Percentiles rank a stretch among this genome's conserved stretches.
These are phyloP conservation scores for Zaprionus capensis DNA, from an alignment of 1,140 invertebrate species.

Conservation along the genomic window DNA sequence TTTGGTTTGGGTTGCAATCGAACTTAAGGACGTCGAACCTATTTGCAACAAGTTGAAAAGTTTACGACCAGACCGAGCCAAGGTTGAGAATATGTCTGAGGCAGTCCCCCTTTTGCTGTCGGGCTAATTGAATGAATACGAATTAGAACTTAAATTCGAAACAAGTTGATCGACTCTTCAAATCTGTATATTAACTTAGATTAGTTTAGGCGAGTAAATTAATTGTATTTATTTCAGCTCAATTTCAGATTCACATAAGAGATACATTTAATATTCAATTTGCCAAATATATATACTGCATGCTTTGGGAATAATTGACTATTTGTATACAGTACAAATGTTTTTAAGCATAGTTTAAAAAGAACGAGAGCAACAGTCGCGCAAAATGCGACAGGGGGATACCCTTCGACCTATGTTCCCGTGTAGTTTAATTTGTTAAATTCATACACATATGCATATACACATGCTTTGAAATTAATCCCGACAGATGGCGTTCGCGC, in stretches of 20 bases:
- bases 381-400: too few species aligned
- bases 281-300: too few species aligned
- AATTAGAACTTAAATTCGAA: slow-evolving; percentile 63
- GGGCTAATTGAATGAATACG: slow-evolving; percentile 63
- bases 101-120: slow-evolving; percentile 32
- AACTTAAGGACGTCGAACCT: slow-evolving; percentile 5
- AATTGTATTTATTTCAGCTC: slow-evolving; percentile 58
- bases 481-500: too few species aligned
- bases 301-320: too few species aligned
- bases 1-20: slow-evolving; percentile 15
- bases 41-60: slow-evolving; percentile 43
- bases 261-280: too few species aligned
- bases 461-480: too few species aligned
- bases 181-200: slow-evolving; percentile 48
- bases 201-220: slow-evolving; percentile 72
- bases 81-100: slow-evolving; percentile 1
- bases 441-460: too few species aligned
- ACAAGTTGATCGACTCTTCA: slow-evolving; percentile 42
- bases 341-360: too few species aligned
- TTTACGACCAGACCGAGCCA: neutral
- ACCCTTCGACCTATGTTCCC: too few species aligned
- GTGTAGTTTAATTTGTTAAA: too few species aligned
- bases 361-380: too few species aligned
- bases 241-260: neutral
- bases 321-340: too few species aligned